Conservation (phyloP, 2,113 vertebrate species). For the Corythoichthys intestinalis region DNA sequence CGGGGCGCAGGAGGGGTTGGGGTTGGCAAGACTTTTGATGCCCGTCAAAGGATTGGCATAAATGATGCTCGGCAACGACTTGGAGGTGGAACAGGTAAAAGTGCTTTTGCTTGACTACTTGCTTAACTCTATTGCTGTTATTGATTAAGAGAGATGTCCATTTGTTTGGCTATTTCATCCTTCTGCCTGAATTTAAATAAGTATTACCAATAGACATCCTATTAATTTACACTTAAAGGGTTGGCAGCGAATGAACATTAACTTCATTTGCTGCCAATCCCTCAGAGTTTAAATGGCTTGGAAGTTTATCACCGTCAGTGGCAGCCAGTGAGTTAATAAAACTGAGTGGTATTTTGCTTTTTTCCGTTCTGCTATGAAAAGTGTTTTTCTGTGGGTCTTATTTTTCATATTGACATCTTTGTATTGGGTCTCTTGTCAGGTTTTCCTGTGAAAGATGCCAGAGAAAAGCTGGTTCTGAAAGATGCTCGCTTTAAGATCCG, state of each 20-base stretch:
- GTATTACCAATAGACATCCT: too few relatives aligned
- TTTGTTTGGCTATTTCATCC: too few relatives aligned
- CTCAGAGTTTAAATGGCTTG: too few relatives aligned
- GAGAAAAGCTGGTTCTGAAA: constrained; percentile 88
- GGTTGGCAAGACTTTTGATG: constrained; percentile 82
- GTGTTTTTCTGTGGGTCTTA: too few relatives aligned
- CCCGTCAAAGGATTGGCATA: constrained; percentile 89
- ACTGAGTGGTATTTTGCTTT: not conserved
- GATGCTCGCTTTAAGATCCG: constrained; percentile 92
- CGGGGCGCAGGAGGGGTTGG: constrained; percentile 50
- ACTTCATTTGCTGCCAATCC: too few relatives aligned
- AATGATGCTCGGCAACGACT: constrained; percentile 85
- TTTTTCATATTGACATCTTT: not conserved
- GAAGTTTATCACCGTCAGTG: too few relatives aligned
- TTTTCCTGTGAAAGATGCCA: constrained; percentile 83
- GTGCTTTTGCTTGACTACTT: not conserved
- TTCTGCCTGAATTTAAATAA: too few relatives aligned
- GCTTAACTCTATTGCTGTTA: too few relatives aligned
- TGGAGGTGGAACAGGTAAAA: constrained; percentile 60
- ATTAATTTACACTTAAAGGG: too few relatives aligned
- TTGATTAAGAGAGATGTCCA: too few relatives aligned
- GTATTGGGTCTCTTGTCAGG: constrained; percentile 20
- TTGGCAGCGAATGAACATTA: too few relatives aligned
- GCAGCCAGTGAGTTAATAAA: not conserved
- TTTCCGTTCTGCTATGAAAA: too few relatives aligned